Evolutionary conservation across 2,797 vertebrate species (phyloP), one percentile per base, ranked within the genome.

Genomic region (Adrianichthys oophorus): DNA sequence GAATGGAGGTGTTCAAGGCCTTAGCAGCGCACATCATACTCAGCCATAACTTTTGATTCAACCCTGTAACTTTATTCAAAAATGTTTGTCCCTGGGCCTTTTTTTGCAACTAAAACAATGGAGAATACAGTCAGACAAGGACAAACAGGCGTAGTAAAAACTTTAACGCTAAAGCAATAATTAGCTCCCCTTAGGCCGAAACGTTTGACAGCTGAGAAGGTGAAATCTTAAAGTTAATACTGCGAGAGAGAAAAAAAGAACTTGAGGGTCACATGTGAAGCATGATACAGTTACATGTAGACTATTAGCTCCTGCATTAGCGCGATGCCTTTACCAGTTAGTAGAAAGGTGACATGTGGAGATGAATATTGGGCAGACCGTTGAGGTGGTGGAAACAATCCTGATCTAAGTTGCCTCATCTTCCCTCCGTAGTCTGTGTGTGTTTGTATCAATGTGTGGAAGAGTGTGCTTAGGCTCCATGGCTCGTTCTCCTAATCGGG

Each of bases 401-500:
- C 46, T 65, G 59, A 66, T 58, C 62, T 23, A 49, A 46, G 52
- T 62, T 56, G 50, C 26, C 57, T 69, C 50, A 37, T 37, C 32
- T 37, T 37, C 32, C 32, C 32, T 37, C 32, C 32, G 32, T 37
- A 37, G 47, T 47, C 46, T 43, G 47, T 41, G 47, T 15, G 41
- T 50, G 16, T 55, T 40, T 50, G 54, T 24, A 58, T 21, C 24
- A 45, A 61, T 40, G 43, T 41, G 45, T 15, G 56, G 45, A 61
- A 24, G 41, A 8, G 66, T 37, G 75, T 50, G 77, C 1, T 26
- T 46, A 72, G 63, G 78, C 82, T 75, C 84, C 80, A 65, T 72
- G 61, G 79, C 85, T 90, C 88, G 78, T 84, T 85, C 78, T 79
- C 86, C 87, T 93, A 93, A 92, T 92, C 89, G 88, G 79, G 84